Base-by-base conservation (phyloP, 2,888 invertebrate genomes). In the Drosophila leonis region DNA sequence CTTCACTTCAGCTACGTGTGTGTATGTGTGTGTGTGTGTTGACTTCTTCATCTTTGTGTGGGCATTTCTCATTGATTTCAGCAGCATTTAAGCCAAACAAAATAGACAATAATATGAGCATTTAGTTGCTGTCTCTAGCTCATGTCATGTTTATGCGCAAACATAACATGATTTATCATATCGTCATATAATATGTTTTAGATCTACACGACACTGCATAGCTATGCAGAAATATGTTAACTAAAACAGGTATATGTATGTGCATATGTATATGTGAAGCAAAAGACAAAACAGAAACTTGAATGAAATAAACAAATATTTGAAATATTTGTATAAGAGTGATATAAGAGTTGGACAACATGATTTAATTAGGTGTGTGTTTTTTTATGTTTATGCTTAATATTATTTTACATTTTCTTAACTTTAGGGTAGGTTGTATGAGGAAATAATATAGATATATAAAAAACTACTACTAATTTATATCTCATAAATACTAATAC, bases 21-120 rank as follows among this genome's bases (percentile, higher is more conserved):
- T 67, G 18, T 44, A 18, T 74, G 24, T 29, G 31, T 49, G 48
- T 57, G 41, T 24, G 10, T 65, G 48, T 41, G 42, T 48, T 48
- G 9, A 29, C 18, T 60, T 44, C 9, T 48, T 18, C 29, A 24
- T 33, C 55, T 72, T 63, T 82, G 82, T 76, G 86, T 86, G 83
- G 81, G 82, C 71, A 82, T 82, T 80, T 82, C 49, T 49, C 75
- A 84, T 87, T 84, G 84, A 87, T 72, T 83, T 74, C 62, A 61
- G 74, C 74, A 65, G 72, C 74, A 68, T 76, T 80, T 83, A 69
- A 60, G 72, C 67, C n/a, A 76, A 74, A 75, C 55, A 60, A 67
- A 62, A 62, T 29, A 60, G 57, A 59, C 75, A 75, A 68, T 68
- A 72, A 72, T 65, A 63, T 67, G 39, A 62, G 27, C 64, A 52